These are phyloP conservation scores for Aphis gossypii DNA, from an alignment of 1,140 invertebrate genomes.

Conservation along the genomic window DNA sequence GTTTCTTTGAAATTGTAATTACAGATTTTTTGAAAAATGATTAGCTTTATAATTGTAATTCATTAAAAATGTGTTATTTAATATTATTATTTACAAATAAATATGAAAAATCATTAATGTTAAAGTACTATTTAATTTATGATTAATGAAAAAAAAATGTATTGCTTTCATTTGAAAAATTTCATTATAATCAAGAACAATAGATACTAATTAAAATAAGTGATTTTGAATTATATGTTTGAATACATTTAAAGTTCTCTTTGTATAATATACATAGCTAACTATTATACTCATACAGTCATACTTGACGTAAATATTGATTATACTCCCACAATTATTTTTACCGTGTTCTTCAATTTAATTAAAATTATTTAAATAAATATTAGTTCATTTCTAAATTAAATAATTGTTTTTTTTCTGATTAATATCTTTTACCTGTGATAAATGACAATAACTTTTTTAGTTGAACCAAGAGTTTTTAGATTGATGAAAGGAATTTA, in stretches of 20 bases:
- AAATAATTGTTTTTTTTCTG: neutral
- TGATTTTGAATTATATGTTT: neutral
- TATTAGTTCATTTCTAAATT: neutral
- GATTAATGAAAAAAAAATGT: neutral
- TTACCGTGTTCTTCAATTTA: neutral
- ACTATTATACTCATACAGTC: neutral
- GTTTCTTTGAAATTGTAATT: neutral
- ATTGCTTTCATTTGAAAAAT: neutral
- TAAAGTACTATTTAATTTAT: neutral
- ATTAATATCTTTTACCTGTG: neutral
- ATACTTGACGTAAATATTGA: neutral
- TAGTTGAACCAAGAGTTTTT: neutral
- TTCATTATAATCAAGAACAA: neutral
- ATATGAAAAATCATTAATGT: no score
- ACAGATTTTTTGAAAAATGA: no score
- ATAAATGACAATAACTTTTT: neutral
- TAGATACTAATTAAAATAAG: constrained; percentile 2
- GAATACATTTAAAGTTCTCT: neutral
- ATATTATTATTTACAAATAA: neutral
- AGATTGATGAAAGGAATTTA: neutral
- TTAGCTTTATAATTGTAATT: no score
- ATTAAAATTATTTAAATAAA: neutral
- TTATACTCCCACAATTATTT: neutral
- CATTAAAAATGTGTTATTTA: no score
- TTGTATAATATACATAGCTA: neutral